Evolutionary conservation across 2,797 vertebrate species (phyloP), one percentile per base, ranked within the genome.

Genomic region (Helarctos malayanus): DNA sequence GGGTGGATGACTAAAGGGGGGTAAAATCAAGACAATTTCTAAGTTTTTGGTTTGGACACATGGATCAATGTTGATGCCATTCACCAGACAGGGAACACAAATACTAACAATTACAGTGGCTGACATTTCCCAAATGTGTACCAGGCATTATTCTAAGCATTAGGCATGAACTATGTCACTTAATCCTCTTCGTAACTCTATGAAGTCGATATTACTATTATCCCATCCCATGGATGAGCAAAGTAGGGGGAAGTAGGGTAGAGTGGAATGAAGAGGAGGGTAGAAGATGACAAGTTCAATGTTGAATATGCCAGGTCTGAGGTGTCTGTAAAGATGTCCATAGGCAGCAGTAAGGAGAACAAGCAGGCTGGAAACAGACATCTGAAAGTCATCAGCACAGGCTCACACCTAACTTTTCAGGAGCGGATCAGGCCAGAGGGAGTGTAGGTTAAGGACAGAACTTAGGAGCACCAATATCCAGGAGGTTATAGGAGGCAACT

Each of bases 1-100:
- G 63, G 15, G 11, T 13, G n/a, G 23, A 21, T 21, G 18, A 7
- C 16, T 23, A 9, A 19, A 9, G 4, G 5, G 9, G 47, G 5
- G 14, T 49, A 93, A 90, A 90, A 35, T 85, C 59, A 91, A 94
- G 14, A 79, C 14, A 35, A 91, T 79, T 84, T 71, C 71, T 92
- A 86, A 89, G 32, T 71, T 96, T 92, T 19, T 15, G 27, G 45
- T 56, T 81, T 75, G 29, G 32, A 23, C 87, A 73, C 61, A 71
- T 52, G 21, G n/a, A 83, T n/a, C 16, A n/a, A 69, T 85, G 79
- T 4, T 89, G 73, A 35, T 38, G 49, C 41, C 79, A 59, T 87
- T 95, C 35, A 35, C 16, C 61, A 88, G 47, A 83, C n/a, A 79
- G 35, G 52, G 52, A 82, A 81, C 27, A 85, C 7, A 80, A 81